Evolutionary conservation across 37 sponge, comb jelly and placozoan species (phyloP).

Genomic region (Halisarca cf. caerulea): DNA sequence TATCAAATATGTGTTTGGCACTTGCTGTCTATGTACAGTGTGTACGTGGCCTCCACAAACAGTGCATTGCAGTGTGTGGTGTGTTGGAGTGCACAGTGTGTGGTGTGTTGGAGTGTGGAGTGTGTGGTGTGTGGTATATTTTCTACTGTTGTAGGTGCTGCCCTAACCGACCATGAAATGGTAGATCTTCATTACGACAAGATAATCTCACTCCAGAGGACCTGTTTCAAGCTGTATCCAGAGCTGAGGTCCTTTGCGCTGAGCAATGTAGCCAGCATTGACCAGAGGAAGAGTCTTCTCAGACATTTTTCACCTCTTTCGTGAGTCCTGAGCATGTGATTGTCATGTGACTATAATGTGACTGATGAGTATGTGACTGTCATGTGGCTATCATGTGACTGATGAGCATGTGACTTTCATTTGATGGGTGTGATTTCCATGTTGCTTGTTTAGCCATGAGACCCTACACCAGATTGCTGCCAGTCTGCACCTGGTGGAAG

Average conservation of each 20-base stretch:
- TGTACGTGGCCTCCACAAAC: too few species aligned
- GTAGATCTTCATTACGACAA: conserved; percentile 77
- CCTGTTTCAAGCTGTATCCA: conserved; percentile 81
- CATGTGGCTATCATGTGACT: not conserved
- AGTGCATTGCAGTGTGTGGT: too few species aligned
- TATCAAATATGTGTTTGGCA: too few species aligned
- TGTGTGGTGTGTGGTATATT: too few species aligned
- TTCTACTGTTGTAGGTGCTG: too few species aligned
- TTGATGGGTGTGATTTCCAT: not conserved
- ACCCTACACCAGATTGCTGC: conserved; percentile 79
- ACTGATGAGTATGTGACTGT: not conserved
- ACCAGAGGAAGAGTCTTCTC: conserved; percentile 70
- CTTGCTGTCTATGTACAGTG: too few species aligned
- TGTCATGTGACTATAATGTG: not conserved
- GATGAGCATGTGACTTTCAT: not conserved
- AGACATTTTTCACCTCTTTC: conserved; percentile 71
- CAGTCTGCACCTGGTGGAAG: conserved; percentile 63
- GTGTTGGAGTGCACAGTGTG: too few species aligned
- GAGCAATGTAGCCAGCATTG: conserved; percentile 89
- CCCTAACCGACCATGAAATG: conserved; percentile 88
- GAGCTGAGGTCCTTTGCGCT: conserved; percentile 84
- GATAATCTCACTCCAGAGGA: conserved; percentile 61
- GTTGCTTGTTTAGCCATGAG: conserved; percentile 34
- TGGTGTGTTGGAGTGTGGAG: too few species aligned
- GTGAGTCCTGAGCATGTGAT: conserved; percentile 39